These are phyloP conservation scores for Ramphastos sulfuratus DNA, from an alignment of 2,113 vertebrate species.

Conservation along the genomic window DNA sequence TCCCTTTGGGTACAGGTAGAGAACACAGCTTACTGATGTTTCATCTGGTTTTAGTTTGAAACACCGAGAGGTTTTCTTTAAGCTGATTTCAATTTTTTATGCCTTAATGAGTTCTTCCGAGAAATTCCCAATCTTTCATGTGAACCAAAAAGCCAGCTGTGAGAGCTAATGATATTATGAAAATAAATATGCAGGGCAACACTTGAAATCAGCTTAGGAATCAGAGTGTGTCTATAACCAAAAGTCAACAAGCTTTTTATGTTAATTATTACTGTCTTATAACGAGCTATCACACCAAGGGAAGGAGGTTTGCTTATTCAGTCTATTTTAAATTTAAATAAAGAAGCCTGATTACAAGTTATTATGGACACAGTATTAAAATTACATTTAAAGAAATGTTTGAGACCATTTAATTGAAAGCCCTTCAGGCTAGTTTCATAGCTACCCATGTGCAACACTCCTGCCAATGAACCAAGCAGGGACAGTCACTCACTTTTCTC, in stretches of 20 bases:
- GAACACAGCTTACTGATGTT: not conserved
- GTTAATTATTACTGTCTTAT: not conserved
- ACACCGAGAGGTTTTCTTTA: not conserved
- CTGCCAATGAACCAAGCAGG: not conserved
- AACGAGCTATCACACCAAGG: not conserved
- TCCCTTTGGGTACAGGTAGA: not conserved
- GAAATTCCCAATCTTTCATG: slow-evolving; percentile 28
- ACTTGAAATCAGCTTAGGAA: slow-evolving; percentile 43
- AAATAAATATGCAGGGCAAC: slow-evolving; percentile 37
- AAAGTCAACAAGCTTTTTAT: not conserved
- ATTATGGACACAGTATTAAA: not conserved
- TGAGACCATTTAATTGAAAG: not conserved
- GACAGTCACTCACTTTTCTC: not conserved
- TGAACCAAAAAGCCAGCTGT: slow-evolving; percentile 28
- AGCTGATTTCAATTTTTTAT: slow-evolving; percentile 24
- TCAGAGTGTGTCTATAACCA: not conserved
- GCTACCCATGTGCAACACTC: not conserved
- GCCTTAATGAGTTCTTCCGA: slow-evolving; percentile 42
- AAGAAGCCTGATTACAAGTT: not conserved
- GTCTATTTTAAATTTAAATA: not conserved
- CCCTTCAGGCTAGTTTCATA: not conserved
- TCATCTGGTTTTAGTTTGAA: not conserved
- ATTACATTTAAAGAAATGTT: not conserved
- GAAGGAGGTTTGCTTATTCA: not conserved
- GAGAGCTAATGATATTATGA: slow-evolving; percentile 45